Base-by-base conservation (phyloP, 92 coral and sea anemone genomes). In the Anthopleura xanthogrammica region DNA sequence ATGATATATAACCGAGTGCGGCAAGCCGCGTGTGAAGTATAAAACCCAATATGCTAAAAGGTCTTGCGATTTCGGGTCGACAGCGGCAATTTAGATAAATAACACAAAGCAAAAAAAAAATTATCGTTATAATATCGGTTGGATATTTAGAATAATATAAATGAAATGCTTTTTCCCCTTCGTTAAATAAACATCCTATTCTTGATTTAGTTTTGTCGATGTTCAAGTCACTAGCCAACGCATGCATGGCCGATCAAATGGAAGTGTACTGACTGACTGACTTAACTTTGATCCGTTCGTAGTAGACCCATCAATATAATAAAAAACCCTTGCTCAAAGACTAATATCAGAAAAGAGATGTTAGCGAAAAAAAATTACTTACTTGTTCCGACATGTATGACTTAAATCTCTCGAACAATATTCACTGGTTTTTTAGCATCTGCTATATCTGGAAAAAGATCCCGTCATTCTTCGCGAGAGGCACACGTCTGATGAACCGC, bases 341-440 rank as follows among this genome's bases (percentile, higher is more conserved):
- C 41, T 36, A 68, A 68, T 36, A 68, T 68, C 42, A 8, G 13
- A 24, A 68, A 12, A 11, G 36, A 64, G 36, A 64, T 64, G 22
- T 64, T n/a, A 64, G 74, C 41, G 42, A 68, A 22, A 68, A 29
- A 68, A 14, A 68, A 68, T 68, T 68, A 68, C 74, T 68, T 29
- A 68, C 74, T 68, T 68, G 74, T 29, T 29, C 2, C 16, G 41
- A 68, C 42, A 62, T 62, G 70, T 23, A 23, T 68, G 29, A 9
- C 41, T n/a, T 64, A 64, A 68, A 68, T 29, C 74, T 62, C 74
- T 68, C 7, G 0, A 29, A 13, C 74, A 68, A 36, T 68, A 68
- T 68, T 23, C 24, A 36, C 74, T 46, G 58, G 58, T 54, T 4
- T 12, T 23, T 29, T 6, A 64, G 7, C 74, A 68, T 68, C 74